These are phyloP conservation scores for Aplodontia rufa DNA, from an alignment of 2,113 vertebrate genomes.

Conservation along the genomic window DNA sequence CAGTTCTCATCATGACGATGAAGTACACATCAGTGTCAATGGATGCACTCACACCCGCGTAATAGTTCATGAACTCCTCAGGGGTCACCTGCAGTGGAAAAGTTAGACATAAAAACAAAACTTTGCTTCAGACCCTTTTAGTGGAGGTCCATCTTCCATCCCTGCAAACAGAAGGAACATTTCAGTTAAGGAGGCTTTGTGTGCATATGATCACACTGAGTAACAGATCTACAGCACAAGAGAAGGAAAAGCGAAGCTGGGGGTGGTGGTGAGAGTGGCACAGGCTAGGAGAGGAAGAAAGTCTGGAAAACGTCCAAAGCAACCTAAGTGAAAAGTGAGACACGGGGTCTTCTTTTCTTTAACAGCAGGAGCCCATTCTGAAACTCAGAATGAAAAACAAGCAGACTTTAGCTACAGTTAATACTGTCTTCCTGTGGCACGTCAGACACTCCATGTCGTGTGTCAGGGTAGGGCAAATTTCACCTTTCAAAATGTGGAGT, in stretches of 20 bases:
- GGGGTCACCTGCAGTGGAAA: slow-evolving; percentile 89
- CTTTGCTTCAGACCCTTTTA: background rate
- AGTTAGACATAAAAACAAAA: slow-evolving; percentile 70
- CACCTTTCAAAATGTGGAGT: background rate
- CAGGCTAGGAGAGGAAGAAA: background rate
- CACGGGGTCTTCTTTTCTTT: background rate
- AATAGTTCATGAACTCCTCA: slow-evolving; percentile 97
- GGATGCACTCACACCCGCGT: slow-evolving; percentile 95
- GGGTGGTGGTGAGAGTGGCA: too few relatives aligned
- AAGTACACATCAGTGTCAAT: slow-evolving; percentile 96
- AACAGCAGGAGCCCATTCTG: background rate
- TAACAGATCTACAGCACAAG: background rate
- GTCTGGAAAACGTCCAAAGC: background rate
- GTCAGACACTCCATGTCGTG: background rate
- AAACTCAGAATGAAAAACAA: slow-evolving; percentile 21
- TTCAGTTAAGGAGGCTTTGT: background rate
- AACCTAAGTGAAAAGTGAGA: background rate
- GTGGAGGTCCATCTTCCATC: background rate
- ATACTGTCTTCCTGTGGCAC: background rate
- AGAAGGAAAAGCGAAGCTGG: background rate
- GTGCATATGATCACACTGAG: background rate
- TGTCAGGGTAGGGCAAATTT: background rate
- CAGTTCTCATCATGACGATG: slow-evolving; percentile 95
- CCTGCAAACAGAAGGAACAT: slow-evolving; percentile 18
- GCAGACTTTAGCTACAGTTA: background rate